These are phyloP conservation scores for Agriotes lineatus DNA, from an alignment of 2,888 invertebrate genomes.

Conservation along the genomic window DNA sequence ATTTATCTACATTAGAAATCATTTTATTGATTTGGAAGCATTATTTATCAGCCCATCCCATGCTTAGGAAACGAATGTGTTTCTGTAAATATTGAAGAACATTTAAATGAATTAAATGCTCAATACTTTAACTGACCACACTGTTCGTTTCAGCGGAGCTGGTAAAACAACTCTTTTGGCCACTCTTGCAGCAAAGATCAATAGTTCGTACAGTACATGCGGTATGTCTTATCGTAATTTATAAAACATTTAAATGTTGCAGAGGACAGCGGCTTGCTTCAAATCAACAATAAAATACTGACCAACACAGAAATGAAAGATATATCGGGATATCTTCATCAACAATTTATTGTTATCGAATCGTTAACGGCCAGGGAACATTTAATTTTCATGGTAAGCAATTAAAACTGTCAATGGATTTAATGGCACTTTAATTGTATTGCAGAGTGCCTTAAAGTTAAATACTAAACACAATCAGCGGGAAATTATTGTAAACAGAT, in stretches of 20 bases:
- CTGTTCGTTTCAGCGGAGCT: constrained; percentile 75
- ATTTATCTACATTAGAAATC: too few species aligned
- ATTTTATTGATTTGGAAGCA: too few species aligned
- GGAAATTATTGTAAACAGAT: constrained; percentile 65
- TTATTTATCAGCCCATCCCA: too few species aligned
- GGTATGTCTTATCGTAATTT: not conserved
- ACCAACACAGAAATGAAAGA: constrained; percentile 76
- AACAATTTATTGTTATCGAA: constrained; percentile 85
- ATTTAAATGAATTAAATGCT: too few species aligned
- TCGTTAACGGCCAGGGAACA: constrained; percentile 86
- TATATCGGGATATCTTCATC: constrained; percentile 88
- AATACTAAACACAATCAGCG: constrained; percentile 58
- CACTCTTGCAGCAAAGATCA: constrained; percentile 79
- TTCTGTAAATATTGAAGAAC: too few species aligned
- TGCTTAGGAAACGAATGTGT: too few species aligned
- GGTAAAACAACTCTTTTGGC: constrained; percentile 83
- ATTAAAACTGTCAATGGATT: too few species aligned
- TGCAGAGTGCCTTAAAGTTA: constrained; percentile 66
- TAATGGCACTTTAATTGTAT: too few species aligned
- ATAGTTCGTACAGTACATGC: constrained; percentile 63
- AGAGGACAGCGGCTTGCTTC: not conserved
- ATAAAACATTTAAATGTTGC: not conserved
- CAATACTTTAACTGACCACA: too few species aligned
- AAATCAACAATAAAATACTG: constrained; percentile 67
- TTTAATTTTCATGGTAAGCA: constrained; percentile 85